These are phyloP conservation scores for Phyllostomus hastatus DNA, from an alignment of 2,113 vertebrate species.

Conservation along the genomic window DNA sequence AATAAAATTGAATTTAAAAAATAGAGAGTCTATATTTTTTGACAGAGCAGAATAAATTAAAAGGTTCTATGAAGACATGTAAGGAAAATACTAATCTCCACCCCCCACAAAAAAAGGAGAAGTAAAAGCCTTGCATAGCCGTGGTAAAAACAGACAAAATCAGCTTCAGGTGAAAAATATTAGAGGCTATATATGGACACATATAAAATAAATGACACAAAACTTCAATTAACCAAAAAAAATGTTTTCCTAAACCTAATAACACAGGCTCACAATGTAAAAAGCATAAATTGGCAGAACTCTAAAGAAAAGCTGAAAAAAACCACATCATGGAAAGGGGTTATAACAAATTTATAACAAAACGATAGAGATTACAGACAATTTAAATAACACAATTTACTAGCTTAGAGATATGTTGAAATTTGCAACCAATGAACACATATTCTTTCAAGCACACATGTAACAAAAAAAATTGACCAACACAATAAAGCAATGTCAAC, in stretches of 20 bases:
- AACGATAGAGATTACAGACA: not conserved
- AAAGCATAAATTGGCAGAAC: not conserved
- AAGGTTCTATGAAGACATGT: not conserved
- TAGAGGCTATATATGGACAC: not conserved
- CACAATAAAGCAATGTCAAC: not conserved
- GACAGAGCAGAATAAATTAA: not conserved
- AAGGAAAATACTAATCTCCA: not conserved
- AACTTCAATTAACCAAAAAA: not conserved
- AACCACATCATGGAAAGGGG: not conserved
- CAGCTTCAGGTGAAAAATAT: not conserved
- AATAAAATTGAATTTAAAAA: not conserved
- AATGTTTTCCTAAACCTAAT: not conserved
- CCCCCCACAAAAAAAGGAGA: not conserved
- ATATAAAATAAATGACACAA: not conserved
- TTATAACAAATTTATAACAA: not conserved
- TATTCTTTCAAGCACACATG: not conserved
- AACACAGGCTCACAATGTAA: not conserved
- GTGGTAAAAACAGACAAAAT: not conserved
- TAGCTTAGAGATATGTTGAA: not conserved
- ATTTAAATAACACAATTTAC: not conserved
- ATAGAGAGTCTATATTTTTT: not conserved
- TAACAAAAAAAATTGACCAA: not conserved
- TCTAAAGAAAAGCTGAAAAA: not conserved
- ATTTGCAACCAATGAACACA: not conserved
- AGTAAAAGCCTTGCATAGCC: not conserved